Base-by-base conservation (phyloP, 2,888 invertebrate genomes). In the Lithophane leautieri region DNA sequence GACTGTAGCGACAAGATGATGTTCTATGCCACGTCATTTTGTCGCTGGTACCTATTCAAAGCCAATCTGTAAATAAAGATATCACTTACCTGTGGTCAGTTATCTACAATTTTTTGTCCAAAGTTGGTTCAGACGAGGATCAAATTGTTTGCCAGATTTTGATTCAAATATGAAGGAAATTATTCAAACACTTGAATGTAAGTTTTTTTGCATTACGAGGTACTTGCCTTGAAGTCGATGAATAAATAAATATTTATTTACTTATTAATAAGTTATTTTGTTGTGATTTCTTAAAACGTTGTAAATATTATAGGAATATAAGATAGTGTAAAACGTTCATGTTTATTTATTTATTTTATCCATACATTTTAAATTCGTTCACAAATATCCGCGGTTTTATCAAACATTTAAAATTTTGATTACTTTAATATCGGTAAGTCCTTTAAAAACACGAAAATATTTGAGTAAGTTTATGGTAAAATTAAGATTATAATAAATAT, bases 201-300 rank as follows among this genome's bases (percentile, higher is more conserved):
- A 71, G 67, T 66, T 82, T 79, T 34, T 50, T 76, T 76, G 67
- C 77, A 78, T 81, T 34, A 79, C 60, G 58, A 73, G 72, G 70
- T 76, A 61, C 54, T 73, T 54, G 52, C 84, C 54, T 73, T 54
- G 52, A 81, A 76, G 73, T 72, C 74, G 74, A 63, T 66, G 72
- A 82, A 86, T 86, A 85, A 87, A 89, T 88, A 85, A 86, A 89
- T 90, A 90, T 89, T 90, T 93, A 94, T 94, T 94, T 94, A 34
- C 34, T 34, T 4, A 92, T 94, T 91, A 89, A 89, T 94, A 94
- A 94, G 92, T 95, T 94, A 94, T 92, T 95, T 94, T 92, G 94
- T 96, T 95, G 94, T 95, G 92, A 94, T 94, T 83, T 91, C 91
- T 89, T 92, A 90, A 92, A 92, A 92, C 90, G 89, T 94, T 91